phyloP scores from a whole-genome alignment of 2,797 vertebrate species.

The Thripadectes ignobilis region DNA sequence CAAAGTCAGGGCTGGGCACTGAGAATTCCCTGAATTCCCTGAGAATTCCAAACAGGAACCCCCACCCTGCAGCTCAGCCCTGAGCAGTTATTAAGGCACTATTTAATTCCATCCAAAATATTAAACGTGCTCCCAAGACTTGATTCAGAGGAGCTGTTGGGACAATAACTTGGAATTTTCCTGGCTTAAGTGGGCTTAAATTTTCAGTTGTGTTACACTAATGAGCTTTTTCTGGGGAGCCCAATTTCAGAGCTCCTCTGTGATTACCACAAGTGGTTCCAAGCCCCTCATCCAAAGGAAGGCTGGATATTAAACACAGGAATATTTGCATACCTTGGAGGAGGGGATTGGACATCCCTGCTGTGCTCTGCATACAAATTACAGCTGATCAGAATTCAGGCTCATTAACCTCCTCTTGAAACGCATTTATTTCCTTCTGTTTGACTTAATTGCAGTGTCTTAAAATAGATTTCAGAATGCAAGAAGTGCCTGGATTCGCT shows the following conservation, averaged over 20 bases:
- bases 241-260: slow-evolving; percentile 3
- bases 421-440: not conserved
- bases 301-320: slow-evolving; percentile 7
- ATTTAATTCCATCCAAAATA: not conserved
- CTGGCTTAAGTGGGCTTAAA: not conserved
- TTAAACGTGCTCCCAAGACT: not conserved
- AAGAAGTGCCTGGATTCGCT: not conserved
- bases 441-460: slow-evolving; percentile 39
- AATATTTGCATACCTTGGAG: slow-evolving; percentile 35
- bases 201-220: slow-evolving; percentile 3
- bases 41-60: not conserved
- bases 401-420: slow-evolving; percentile 28
- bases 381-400: not conserved
- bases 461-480: not conserved
- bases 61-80: not conserved
- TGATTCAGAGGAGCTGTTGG: not conserved
- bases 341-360: slow-evolving; percentile 4
- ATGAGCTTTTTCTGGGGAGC: slow-evolving; percentile 9
- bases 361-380: slow-evolving; percentile 12
- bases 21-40: not conserved
- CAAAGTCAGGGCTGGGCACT: not conserved
- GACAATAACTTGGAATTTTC: slow-evolving; percentile 14
- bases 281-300: not conserved
- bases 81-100: not conserved
- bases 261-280: slow-evolving; percentile 29